Evolutionary conservation across 2,888 invertebrate genomes (phyloP).

Genomic region (Malachius bipustulatus): DNA sequence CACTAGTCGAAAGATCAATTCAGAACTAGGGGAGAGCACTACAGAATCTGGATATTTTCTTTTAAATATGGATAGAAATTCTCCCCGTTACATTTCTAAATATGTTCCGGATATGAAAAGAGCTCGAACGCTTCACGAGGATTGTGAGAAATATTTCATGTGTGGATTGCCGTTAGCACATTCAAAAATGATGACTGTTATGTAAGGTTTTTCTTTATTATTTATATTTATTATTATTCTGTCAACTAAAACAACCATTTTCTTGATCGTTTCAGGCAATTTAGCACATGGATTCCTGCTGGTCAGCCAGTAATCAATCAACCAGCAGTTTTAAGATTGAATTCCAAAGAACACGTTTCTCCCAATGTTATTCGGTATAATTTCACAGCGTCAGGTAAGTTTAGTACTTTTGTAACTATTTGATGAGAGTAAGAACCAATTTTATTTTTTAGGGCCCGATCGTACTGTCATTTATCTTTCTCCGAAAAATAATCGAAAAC

Average conservation of each 20-base stretch:
- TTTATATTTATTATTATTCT: too few species aligned
- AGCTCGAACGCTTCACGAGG: conserved; percentile 4
- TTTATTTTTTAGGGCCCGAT: conserved; percentile 49
- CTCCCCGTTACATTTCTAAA: conserved; percentile 7
- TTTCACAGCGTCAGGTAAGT: too few species aligned
- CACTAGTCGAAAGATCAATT: not conserved
- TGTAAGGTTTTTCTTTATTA: too few species aligned
- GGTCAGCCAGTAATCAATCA: not conserved
- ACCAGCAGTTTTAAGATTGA: conserved; percentile 19
- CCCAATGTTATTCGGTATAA: conserved; percentile 35
- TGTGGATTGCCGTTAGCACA: conserved; percentile 13
- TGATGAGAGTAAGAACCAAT: too few species aligned
- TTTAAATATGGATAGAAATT: conserved; percentile 12
- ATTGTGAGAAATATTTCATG: conserved; percentile 10
- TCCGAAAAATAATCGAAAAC: conserved; percentile 40
- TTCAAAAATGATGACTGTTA: too few species aligned
- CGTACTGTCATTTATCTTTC: conserved; percentile 50
- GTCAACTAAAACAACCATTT: too few species aligned
- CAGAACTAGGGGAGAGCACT: too few species aligned
- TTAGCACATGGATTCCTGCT: conserved; percentile 5
- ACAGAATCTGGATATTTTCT: conserved; percentile 13
- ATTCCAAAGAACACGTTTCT: conserved; percentile 29
- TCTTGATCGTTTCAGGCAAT: conserved; percentile 10
- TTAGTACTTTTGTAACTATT: too few species aligned
- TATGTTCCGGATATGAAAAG: conserved; percentile 10